Conservation (phyloP, 2,888 invertebrate species). For the Callosobruchus maculatus region DNA sequence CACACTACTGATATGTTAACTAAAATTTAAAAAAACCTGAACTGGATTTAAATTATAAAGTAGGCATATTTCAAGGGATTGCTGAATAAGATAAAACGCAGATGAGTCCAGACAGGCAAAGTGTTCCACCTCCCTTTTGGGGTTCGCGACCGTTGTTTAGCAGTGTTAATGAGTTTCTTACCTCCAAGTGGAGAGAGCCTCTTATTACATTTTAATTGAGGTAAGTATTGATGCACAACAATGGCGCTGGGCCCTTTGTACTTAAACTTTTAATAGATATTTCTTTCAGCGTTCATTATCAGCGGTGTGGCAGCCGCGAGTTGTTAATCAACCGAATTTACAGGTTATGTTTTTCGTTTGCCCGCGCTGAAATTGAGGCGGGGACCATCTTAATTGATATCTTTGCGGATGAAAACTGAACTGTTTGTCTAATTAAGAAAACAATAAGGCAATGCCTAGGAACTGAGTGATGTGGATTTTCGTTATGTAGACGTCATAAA, state of each 20-base stretch:
- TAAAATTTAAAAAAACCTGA: no score
- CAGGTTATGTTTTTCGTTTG: slow-evolving; percentile 33
- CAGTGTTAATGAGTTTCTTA: slow-evolving; percentile 50
- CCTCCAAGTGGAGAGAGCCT: slow-evolving; percentile 43
- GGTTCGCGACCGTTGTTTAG: neutral
- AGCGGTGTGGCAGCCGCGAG: slow-evolving; percentile 39
- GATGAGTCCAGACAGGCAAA: neutral
- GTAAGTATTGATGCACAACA: slow-evolving; percentile 46
- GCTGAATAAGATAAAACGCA: neutral
- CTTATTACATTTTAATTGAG: slow-evolving; percentile 53
- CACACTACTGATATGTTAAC: no score
- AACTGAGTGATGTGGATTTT: no score
- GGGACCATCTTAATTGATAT: neutral
- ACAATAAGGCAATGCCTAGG: no score
- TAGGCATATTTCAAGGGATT: neutral
- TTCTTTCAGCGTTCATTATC: slow-evolving; percentile 51
- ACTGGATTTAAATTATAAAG: neutral
- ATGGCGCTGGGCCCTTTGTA: slow-evolving; percentile 32
- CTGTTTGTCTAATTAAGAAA: no score
- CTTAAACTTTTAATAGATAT: slow-evolving; percentile 52
- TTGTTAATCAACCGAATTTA: slow-evolving; percentile 47
- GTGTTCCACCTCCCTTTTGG: neutral
- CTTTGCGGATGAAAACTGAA: neutral
- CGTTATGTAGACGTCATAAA: no score
- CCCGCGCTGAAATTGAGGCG: slow-evolving; percentile 4